Base-by-base conservation (phyloP, 2,888 invertebrate genomes). In the Drosophila meridionalis region DNA sequence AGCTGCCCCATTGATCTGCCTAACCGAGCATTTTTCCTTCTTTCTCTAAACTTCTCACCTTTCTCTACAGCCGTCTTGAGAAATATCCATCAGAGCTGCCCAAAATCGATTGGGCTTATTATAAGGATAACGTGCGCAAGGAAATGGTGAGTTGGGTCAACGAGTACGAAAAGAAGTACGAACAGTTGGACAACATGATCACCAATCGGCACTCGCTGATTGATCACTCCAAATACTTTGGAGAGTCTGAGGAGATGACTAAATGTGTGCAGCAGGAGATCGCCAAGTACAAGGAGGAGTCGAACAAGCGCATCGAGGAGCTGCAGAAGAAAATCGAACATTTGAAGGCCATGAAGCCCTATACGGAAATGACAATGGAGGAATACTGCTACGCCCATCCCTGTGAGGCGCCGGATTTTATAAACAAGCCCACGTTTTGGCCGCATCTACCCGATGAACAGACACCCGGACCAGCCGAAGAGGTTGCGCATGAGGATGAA, bases 331-430 rank as follows among this genome's bases (percentile, higher is more conserved):
- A 96, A 93, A 94, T 97, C 7, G 94, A 93, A 0, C 94, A 94
- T 40, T 93, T 97, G 72, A 94, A 95, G 64, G 93, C 94, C 0
- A 93, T 97, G 68, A 93, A 97, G 78, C 96, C 97, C 1, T 96
- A 95, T 68, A 95, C 95, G 30, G 95, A 97, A 90, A 98, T 98
- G 98, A 98, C 98, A 0, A 84, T 89, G 82, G 98, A 98, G 93
- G 98, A 98, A 90, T 96, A 93, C 91, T 94, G 93, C 47, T 95
- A 96, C 72, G 94, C 96, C 34, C 95, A 95, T 93, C 98, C 98
- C 0, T 95, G 97, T 0, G 52, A 93, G 2, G 96, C 96, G 2
- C 85, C 96, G 3, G 96, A 97, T 92, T 94, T 96, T 0, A 91
- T 96, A 76, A 79, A 96, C 90, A 95, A 94, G 64, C 97, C 98